These are phyloP conservation scores for Geotrypetes seraphini DNA, from an alignment of 2,797 vertebrate genomes.

Conservation along the genomic window DNA sequence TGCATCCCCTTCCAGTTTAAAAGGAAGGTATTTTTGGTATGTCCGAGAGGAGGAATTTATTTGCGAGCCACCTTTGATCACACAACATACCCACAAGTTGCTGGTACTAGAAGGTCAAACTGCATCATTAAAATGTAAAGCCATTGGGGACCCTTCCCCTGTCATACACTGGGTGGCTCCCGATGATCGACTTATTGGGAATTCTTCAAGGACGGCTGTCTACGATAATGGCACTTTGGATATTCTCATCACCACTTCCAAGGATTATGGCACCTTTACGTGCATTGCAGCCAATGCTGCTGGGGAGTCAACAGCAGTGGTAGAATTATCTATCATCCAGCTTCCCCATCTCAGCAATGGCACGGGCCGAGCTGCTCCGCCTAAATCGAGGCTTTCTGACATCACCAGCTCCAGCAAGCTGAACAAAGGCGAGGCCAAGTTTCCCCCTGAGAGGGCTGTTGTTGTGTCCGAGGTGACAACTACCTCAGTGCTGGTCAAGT, in stretches of 20 bases:
- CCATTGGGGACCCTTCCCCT: slow-evolving; percentile 87
- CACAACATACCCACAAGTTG: slow-evolving; percentile 87
- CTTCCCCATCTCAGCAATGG: slow-evolving; percentile 87
- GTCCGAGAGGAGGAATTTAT: slow-evolving; percentile 90
- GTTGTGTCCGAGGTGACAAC: slow-evolving; percentile 88
- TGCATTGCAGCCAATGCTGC: slow-evolving; percentile 96
- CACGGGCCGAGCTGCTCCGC: slow-evolving; percentile 69
- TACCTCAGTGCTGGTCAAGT: slow-evolving; percentile 83
- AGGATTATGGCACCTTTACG: slow-evolving; percentile 91
- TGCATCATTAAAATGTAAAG: slow-evolving; percentile 88
- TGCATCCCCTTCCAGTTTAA: slow-evolving; percentile 80
- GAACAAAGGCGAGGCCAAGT: slow-evolving; percentile 77
- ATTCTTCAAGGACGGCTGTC: slow-evolving; percentile 79
- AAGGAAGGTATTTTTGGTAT: slow-evolving; percentile 95
- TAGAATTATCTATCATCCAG: slow-evolving; percentile 93
- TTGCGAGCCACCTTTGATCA: slow-evolving; percentile 91
- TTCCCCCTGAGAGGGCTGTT: slow-evolving; percentile 74
- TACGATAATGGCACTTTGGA: slow-evolving; percentile 94
- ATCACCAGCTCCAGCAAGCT: slow-evolving; percentile 92
- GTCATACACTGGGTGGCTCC: slow-evolving; percentile 93
- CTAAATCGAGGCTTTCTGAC: slow-evolving; percentile 90
- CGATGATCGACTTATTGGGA: slow-evolving; percentile 83
- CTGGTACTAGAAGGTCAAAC: slow-evolving; percentile 91
- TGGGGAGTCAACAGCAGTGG: slow-evolving; percentile 85
- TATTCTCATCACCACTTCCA: slow-evolving; percentile 83